These are phyloP conservation scores for Aphrophora alni DNA, from an alignment of 2,888 invertebrate species.

Conservation along the genomic window DNA sequence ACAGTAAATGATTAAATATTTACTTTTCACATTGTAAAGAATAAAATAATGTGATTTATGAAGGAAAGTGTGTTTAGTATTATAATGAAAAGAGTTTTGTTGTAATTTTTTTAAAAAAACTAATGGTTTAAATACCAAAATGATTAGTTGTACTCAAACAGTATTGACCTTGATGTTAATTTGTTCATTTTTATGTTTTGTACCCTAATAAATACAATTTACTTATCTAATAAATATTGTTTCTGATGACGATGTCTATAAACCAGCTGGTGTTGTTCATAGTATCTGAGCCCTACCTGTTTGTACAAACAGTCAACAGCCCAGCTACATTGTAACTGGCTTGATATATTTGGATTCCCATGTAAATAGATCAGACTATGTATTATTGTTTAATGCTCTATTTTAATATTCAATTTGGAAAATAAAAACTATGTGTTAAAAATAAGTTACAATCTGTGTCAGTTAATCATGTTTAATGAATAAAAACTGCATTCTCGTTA, in stretches of 20 bases:
- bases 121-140: too few species aligned
- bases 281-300: background rate
- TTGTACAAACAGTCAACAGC: background rate
- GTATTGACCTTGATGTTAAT: too few species aligned
- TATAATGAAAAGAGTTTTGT: too few species aligned
- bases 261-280: background rate
- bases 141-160: too few species aligned
- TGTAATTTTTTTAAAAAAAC: too few species aligned
- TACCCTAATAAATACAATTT: too few species aligned
- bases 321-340: background rate
- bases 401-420: constrained; percentile 3
- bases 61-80: too few species aligned
- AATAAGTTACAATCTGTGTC: background rate
- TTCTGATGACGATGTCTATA: background rate
- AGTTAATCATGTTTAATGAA: constrained; percentile 2
- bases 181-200: too few species aligned
- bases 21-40: too few species aligned
- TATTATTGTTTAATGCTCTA: background rate
- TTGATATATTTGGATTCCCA: background rate
- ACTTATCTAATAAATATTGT: too few species aligned
- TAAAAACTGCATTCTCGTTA: background rate
- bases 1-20: too few species aligned
- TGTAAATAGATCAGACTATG: background rate
- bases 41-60: too few species aligned
- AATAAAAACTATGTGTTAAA: background rate